Evolutionary conservation across 2,797 vertebrate genomes (phyloP), one percentile per base, ranked within the genome.

Genomic region (Ctenochaetus hawaiiensis): DNA sequence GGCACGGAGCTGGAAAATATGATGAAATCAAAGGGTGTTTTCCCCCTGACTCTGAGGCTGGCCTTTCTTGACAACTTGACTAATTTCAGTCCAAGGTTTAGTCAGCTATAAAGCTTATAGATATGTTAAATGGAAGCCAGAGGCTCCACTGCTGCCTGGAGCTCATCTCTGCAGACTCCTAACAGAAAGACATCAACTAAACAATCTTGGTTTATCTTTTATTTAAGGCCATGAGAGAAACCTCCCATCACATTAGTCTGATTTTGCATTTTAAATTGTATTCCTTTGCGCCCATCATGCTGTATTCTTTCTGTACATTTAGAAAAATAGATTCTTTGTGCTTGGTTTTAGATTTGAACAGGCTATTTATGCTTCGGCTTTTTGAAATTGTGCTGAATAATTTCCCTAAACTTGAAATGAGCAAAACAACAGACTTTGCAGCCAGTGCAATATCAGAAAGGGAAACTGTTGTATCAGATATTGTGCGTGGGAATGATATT

Each of bases 1-100:
- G 84, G 84, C 89, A 85, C 77, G 26, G 68, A 87, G 67, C 70
- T 81, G 57, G 22, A 82, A 30, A 77, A 87, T 80, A 75, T 83
- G 81, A 90, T 91, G 78, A 87, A 88, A 91, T 88, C 81, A 77
- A 78, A 80, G 74, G 69, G 73, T 83, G 77, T 72, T 75, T 82
- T 76, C 87, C 85, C 82, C 18, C 22, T 1, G 87, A 88, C 70
- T 68, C 23, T 11, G 39, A 82, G 76, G 56, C 76, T 14, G 45
- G 75, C 78, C 78, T 77, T 76, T 75, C 70, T 86, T 77, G 66
- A 88, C 75, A 83, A 59, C 79, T 78, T 81, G 69, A 74, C 82
- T 86, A 75, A 89, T 81, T 80, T 69, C 75, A 77, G 58, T 86
- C 76, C 82, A 88, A 86, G 75, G 73, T 83, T 80, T 71, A 84